Base-by-base conservation (phyloP, 2,888 invertebrate species). In the Monoplex corrugatus region DNA sequence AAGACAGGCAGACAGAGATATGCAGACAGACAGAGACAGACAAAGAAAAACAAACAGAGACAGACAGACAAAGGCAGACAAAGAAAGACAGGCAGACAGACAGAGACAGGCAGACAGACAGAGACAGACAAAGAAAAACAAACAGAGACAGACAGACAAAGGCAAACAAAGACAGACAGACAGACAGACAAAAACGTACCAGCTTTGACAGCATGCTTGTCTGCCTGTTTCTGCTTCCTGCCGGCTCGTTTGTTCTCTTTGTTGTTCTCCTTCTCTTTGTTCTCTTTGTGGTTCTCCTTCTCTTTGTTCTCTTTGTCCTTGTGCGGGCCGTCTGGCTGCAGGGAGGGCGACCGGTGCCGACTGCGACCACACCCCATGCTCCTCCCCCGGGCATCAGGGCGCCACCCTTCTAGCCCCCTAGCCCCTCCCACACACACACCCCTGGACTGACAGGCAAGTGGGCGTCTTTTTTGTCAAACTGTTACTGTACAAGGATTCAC, bases 291-390 rank as follows among this genome's bases (percentile, higher is more conserved):
- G 40, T 50, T 89, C 82, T 57, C 85, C 75, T 85, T 86, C 40
- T 78, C 86, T 63, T 72, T 40, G 40, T 87, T 75, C 57, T 45
- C 38, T 35, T 44, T 50, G 45, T 87, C 45, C 50, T 88, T 68
- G 68, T 84, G 84, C n/a, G 75, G 80, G 80, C 89, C 50, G 43
- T 75, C 68, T 38, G 75, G 80, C 86, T 72, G 87, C 83, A 89
- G 90, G 89, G 87, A 86, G 87, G 87, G 89, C 72, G 91, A 91
- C 90, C 90, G 88, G 88, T 90, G 90, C 87, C 92, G 92, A 89
- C 93, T 93, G 90, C 92, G 91, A 78, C 93, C 93, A 90, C 92
- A 93, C 89, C 93, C 93, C 93, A 92, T 93, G 84, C 89, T 91
- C 87, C 90, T 87, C 86, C 86, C 86, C 88, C 40, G 83, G 82